Evolutionary conservation across 2,797 vertebrate genomes (phyloP).

Genomic region (Scyliorhinus canicula): DNA sequence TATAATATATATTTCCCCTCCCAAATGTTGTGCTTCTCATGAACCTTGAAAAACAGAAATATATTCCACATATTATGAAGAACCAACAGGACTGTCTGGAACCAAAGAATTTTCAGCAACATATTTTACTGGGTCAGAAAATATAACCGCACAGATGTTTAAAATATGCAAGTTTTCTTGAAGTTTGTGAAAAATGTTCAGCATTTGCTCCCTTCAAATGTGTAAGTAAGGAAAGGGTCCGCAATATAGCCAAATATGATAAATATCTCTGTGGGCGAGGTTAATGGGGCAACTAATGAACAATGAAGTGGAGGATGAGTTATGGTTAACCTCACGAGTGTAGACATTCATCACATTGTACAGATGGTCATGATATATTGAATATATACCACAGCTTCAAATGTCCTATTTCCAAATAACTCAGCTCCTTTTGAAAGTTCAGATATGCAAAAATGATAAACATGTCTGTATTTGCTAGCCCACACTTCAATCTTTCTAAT

Average conservation of each 20-base stretch:
- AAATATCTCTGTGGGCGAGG: background rate
- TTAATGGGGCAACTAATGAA: background rate
- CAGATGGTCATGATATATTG: slow-evolving; percentile 19
- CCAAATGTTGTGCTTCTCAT: background rate
- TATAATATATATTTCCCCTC: background rate
- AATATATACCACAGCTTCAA: background rate
- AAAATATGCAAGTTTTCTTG: background rate
- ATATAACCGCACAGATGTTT: background rate
- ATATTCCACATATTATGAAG: background rate
- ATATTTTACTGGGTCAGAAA: background rate
- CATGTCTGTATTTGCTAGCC: background rate
- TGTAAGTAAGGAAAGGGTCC: background rate
- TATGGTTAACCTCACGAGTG: background rate
- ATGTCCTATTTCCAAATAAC: background rate
- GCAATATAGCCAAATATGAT: background rate
- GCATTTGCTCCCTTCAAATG: background rate
- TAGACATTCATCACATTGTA: background rate
- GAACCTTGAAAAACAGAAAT: background rate
- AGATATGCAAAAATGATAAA: slow-evolving; percentile 1
- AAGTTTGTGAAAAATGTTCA: background rate
- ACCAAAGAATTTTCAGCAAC: background rate
- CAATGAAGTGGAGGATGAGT: background rate
- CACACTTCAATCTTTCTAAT: background rate
- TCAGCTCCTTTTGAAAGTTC: background rate
- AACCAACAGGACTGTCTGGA: background rate